These are phyloP conservation scores for Pocillopora meandrina DNA, from an alignment of 92 coral and sea anemone species.

Conservation along the genomic window DNA sequence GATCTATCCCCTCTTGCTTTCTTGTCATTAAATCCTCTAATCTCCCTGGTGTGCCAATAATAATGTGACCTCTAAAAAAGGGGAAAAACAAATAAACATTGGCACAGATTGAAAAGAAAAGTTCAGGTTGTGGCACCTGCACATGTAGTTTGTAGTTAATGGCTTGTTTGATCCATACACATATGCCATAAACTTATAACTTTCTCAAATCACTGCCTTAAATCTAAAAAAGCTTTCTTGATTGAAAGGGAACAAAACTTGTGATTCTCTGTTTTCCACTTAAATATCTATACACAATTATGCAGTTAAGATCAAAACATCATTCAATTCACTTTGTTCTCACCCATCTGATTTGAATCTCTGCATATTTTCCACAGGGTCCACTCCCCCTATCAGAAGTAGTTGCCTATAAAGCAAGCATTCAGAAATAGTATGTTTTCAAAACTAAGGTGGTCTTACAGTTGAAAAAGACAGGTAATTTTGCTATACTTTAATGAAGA, in stretches of 20 bases:
- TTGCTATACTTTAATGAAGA: too few relatives aligned
- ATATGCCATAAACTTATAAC: too few relatives aligned
- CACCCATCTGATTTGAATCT: constrained; percentile 85
- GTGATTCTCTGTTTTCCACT: not conserved
- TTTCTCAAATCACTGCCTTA: too few relatives aligned
- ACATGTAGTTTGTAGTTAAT: not conserved
- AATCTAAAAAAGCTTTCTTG: too few relatives aligned
- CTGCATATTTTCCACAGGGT: constrained; percentile 74
- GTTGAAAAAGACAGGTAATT: too few relatives aligned
- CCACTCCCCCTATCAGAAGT: constrained; percentile 91
- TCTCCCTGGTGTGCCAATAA: constrained; percentile 94
- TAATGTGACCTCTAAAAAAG: constrained; percentile 78
- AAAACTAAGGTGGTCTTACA: too few relatives aligned
- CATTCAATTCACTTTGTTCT: not conserved
- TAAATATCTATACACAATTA: too few relatives aligned
- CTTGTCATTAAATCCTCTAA: constrained; percentile 82
- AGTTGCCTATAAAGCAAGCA: constrained; percentile 60
- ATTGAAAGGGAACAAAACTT: not conserved
- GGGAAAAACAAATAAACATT: not conserved
- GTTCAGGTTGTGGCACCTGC: not conserved
- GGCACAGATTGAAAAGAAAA: not conserved
- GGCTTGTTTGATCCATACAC: too few relatives aligned
- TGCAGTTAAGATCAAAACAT: too few relatives aligned
- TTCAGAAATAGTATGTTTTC: too few relatives aligned
- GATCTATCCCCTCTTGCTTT: constrained; percentile 79